Percentiles rank a stretch among this genome's conserved stretches.
Evolutionary conservation across 2,797 vertebrate species (phyloP).

Genomic region (Botia almorhae): DNA sequence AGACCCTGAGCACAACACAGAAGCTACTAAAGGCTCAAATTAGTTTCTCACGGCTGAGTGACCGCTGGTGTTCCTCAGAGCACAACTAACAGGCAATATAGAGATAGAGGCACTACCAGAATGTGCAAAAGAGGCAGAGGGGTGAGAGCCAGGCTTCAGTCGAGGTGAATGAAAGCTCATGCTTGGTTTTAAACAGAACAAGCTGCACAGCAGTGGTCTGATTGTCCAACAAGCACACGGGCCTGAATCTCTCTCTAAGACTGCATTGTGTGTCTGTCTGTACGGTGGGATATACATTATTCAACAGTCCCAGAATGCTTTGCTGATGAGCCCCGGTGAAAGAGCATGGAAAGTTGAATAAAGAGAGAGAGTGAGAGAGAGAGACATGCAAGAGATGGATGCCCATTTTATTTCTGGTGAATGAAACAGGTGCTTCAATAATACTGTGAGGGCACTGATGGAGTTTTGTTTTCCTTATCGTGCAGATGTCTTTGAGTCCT

Average conservation of each 20-base stretch:
- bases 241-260: constrained; percentile 34
- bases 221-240: constrained; percentile 48
- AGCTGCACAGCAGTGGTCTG: constrained; percentile 36
- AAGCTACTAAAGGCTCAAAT: neutral
- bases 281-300: constrained; percentile 56
- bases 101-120: neutral
- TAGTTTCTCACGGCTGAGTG: constrained; percentile 1
- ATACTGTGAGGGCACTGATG: constrained; percentile 42
- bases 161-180: constrained; percentile 37
- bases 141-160: neutral
- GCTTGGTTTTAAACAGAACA: constrained; percentile 51
- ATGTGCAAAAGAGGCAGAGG: neutral
- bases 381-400: constrained; percentile 27
- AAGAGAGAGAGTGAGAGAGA: constrained; percentile 8
- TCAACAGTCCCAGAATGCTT: constrained; percentile 55
- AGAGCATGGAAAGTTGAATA: constrained; percentile 20
- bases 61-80: neutral
- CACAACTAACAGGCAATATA: neutral
- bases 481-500: constrained; percentile 44
- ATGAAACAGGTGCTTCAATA: constrained; percentile 50
- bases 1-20: neutral
- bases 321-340: constrained; percentile 50
- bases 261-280: constrained; percentile 40
- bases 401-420: constrained; percentile 53
- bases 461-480: constrained; percentile 42